Conservation (phyloP, 2,113 vertebrate genomes). For the Brienomyrus brachyistius region DNA sequence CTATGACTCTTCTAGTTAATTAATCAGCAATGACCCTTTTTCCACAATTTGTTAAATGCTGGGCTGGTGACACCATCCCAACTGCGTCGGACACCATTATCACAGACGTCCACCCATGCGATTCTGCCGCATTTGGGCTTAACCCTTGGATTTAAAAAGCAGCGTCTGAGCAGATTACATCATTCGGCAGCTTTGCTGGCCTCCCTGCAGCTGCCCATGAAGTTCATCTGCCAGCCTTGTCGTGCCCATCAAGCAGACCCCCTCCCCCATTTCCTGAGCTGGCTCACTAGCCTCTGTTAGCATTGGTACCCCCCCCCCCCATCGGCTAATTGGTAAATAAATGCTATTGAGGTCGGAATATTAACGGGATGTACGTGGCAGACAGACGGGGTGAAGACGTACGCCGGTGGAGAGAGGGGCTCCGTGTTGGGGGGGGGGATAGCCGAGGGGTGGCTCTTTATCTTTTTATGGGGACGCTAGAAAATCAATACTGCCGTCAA, state of each 20-base stretch:
- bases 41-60: background rate
- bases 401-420: background rate
- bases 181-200: too few species aligned
- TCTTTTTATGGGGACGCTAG: background rate
- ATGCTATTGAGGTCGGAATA: background rate
- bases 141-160: background rate
- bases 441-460: slow-evolving; percentile 30
- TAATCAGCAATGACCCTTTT: background rate
- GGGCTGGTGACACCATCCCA: background rate
- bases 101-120: background rate
- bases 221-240: background rate
- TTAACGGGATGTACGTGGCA: background rate
- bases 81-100: background rate
- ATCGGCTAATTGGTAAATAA: background rate
- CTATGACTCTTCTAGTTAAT: background rate
- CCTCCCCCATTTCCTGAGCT: background rate
- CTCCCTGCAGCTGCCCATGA: background rate
- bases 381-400: background rate
- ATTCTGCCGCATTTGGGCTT: background rate
- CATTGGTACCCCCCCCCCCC: background rate
- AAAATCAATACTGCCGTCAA: slow-evolving; percentile 55
- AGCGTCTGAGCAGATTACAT: background rate
- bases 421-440: background rate
- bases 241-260: background rate
- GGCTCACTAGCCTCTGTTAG: background rate